phyloP scores from a whole-genome alignment of 2,797 vertebrate species.

The Sphaeramia orbicularis region DNA sequence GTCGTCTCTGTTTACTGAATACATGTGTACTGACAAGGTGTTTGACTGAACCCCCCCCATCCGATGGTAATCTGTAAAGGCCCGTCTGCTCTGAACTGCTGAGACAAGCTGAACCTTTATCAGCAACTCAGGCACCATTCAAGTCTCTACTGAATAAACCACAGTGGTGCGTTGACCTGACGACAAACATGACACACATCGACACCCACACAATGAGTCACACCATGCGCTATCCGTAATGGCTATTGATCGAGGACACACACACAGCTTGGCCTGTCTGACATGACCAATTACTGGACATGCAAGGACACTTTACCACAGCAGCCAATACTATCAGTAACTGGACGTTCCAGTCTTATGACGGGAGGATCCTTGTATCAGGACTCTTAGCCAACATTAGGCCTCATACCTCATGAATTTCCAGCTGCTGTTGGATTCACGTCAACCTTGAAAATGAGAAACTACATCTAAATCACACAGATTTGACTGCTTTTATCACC shows the following conservation, averaged over 20 bases:
- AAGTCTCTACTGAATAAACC: conserved; percentile 27
- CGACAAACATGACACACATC: conserved; percentile 48
- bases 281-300: conserved; percentile 62
- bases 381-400: conserved; percentile 55
- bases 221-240: conserved; percentile 66
- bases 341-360: conserved; percentile 50
- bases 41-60: conserved; percentile 40
- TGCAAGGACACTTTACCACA: conserved; percentile 50
- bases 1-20: conserved; percentile 26
- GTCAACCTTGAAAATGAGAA: conserved; percentile 9
- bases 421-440: conserved; percentile 21
- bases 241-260: conserved; percentile 73
- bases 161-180: conserved; percentile 27
- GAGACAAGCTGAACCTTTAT: conserved; percentile 54
- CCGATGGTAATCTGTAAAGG: conserved; percentile 48
- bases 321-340: conserved; percentile 51
- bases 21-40: conserved; percentile 15
- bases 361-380: conserved; percentile 53
- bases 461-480: conserved; percentile 9
- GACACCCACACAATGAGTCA: conserved; percentile 36
- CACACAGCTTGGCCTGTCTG: conserved; percentile 27
- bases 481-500: conserved; percentile 5
- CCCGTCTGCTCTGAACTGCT: conserved; percentile 46
- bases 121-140: conserved; percentile 32
- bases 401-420: conserved; percentile 30